Percentiles rank a stretch among this genome's conserved stretches.
Conservation (phyloP, 2,797 vertebrate genomes). For the Ambastaia sidthimunki region DNA sequence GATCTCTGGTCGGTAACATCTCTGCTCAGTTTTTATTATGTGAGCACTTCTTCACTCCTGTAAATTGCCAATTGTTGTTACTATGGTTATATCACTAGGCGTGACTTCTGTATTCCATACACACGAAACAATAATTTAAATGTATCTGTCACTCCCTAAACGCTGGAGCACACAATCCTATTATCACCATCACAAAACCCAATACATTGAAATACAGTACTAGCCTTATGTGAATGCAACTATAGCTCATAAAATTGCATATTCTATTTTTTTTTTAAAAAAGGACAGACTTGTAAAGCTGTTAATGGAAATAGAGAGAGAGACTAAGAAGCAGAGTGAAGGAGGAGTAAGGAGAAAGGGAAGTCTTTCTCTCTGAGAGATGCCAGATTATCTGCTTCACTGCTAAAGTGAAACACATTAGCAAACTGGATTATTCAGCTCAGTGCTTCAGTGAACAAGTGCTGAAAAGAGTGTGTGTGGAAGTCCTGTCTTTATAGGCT, state of each 20-base stretch:
- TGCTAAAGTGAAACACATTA: constrained; percentile 77
- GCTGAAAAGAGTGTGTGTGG: constrained; percentile 15
- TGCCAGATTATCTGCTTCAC: constrained; percentile 79
- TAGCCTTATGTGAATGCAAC: not conserved
- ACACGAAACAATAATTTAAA: no score
- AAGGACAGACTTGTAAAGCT: not conserved
- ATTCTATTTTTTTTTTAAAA: not conserved
- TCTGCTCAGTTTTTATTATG: no score
- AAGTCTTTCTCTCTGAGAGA: constrained; percentile 67
- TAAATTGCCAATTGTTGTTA: no score
- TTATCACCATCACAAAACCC: no score
- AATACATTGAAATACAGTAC: no score
- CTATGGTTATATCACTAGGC: no score
- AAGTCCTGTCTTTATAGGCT: not conserved
- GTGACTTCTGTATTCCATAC: no score
- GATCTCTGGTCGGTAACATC: no score
- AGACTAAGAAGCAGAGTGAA: constrained; percentile 7
- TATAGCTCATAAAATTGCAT: not conserved
- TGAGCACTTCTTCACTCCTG: no score
- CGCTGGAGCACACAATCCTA: no score
- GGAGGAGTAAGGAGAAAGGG: constrained; percentile 34
- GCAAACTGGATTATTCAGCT: constrained; percentile 77
- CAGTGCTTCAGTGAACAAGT: constrained; percentile 65
- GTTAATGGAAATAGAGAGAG: constrained; percentile 1
- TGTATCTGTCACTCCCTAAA: no score